Evolutionary conservation across 23 tunicate genomes (phyloP).

Genomic region (Diplosoma virens): DNA sequence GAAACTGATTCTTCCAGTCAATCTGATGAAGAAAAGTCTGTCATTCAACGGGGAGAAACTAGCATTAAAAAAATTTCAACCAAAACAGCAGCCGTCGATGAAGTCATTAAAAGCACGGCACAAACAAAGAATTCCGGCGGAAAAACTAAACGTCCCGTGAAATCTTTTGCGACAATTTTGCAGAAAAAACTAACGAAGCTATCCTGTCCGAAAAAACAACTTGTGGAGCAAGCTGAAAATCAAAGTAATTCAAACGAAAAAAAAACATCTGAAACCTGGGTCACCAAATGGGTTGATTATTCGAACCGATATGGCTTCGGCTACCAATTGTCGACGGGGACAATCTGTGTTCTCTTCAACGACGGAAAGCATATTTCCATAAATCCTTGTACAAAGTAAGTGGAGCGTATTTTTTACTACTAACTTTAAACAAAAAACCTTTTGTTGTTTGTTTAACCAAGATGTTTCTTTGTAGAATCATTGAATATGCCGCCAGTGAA

Average conservation of each 20-base stretch:
- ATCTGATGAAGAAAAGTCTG: constrained; percentile 8
- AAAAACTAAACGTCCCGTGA: constrained; percentile 31
- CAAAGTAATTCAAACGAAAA: not conserved
- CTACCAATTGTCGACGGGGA: constrained; percentile 83
- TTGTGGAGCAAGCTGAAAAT: not conserved
- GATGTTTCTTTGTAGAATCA: constrained; percentile 13
- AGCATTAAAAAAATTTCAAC: not conserved
- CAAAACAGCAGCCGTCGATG: constrained; percentile 1
- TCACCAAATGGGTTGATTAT: constrained; percentile 98
- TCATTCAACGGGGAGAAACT: not conserved
- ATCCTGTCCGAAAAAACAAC: constrained; percentile 45
- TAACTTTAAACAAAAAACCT: not conserved
- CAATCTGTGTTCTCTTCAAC: constrained; percentile 88
- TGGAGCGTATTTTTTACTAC: not conserved
- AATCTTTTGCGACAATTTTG: constrained; percentile 41
- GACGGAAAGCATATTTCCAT: constrained; percentile 82
- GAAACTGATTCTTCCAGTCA: not conserved
- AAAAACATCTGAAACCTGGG: constrained; percentile 36
- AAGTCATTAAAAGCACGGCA: not conserved
- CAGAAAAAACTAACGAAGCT: constrained; percentile 40
- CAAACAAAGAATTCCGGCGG: not conserved
- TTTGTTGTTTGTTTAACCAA: not conserved
- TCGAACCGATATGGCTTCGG: constrained; percentile 99
- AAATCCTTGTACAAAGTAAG: constrained; percentile 72
- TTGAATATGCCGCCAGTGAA: constrained; percentile 56